Evolutionary conservation across 2,113 vertebrate genomes (phyloP), one percentile per base, ranked within the genome.

Genomic region (Barnardius zonarius): DNA sequence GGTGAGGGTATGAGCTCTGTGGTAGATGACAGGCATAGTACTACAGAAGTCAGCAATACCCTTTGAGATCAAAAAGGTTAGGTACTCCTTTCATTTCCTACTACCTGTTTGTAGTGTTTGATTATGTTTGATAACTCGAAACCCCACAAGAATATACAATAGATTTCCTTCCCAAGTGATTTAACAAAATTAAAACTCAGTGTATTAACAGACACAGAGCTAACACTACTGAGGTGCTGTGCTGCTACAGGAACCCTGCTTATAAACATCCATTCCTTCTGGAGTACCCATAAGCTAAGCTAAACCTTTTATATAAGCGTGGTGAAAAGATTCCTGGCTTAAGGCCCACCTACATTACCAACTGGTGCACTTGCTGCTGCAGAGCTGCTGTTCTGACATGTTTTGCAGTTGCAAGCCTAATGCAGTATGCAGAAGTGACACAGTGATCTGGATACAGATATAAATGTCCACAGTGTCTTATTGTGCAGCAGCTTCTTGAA

Each of bases 361-460:
- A 37, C 4, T 1, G n/a, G 39, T 35, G 19, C 17, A 9, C 37
- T 46, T 35, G 43, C 2, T 63, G 69, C 52, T 1, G 1, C 41
- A 44, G 64, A 44, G 61, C 68, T 49, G 61, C 63, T 80, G 31
- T 3, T 74, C 15, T 28, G 61, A 41, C 64, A 28, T 2, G 4
- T 7, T 25, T 12, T 83, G 37, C 27, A 62, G 44, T 4, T 54
- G 59, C 46, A 44, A 77, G 33, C 59, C 35, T 67, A 72, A 10
- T 0, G 24, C 16, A 43, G 24, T 0, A 7, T 2, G 6, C 64
- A 80, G 35, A 11, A 55, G 39, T 3, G 44, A 35, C 59, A 59
- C 2, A 0, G n/a, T 30, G 70, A 67, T 69, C 7, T 55, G 16
- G 0, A 44, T 2, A 15, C 12, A 52, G n/a, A 10, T 0, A 15